Base-by-base conservation (phyloP, 2,113 vertebrate species). In the Arothron firmamentum region DNA sequence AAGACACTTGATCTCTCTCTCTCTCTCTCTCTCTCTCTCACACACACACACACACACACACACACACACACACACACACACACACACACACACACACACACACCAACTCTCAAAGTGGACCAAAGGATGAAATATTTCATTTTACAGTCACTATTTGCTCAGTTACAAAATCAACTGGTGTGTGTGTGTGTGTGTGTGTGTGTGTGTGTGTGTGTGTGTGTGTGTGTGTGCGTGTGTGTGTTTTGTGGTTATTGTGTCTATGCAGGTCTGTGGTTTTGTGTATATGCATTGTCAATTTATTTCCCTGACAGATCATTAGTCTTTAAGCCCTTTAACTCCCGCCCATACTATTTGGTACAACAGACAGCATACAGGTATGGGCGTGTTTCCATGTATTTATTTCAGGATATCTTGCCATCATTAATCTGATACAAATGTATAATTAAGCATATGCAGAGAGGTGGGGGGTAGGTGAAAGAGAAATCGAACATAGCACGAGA, bases 321-420 rank as follows among this genome's bases (percentile, higher is more conserved):
- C 84, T 87, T 83, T 83, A 75, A 79, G 65, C 52, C 80, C 79
- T 70, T 84, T 84, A 86, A 85, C 78, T 68, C 66, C 75, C 66
- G 52, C 62, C 75, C 75, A 80, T 74, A 80, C 75, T 66, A 82
- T 82, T 56, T 59, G 45, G 74, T 74, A 74, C 75, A 81, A 79
- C 62, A 81, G 67, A 45, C 65, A 42, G 18, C 1, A 1, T 51
- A 41, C 49, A 77, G 52, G 53, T 70, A 13, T 67, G 25, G 56
- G 58, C 50, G 50, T 25, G 23, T 42, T 17, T 41, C 8, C n/a
- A 19, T 54, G 47, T 17, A 18, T 58, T 25, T n/a, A 1, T 25
- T 18, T 15, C 49, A 3, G 43, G 25, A 52, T 55, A 46, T 56
- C 42, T 61, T 41, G 55, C 51, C 38, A 69, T 65, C 45, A 49